These are phyloP conservation scores for Parascotia fuliginaria DNA, from an alignment of 2,888 invertebrate species.

Conservation along the genomic window DNA sequence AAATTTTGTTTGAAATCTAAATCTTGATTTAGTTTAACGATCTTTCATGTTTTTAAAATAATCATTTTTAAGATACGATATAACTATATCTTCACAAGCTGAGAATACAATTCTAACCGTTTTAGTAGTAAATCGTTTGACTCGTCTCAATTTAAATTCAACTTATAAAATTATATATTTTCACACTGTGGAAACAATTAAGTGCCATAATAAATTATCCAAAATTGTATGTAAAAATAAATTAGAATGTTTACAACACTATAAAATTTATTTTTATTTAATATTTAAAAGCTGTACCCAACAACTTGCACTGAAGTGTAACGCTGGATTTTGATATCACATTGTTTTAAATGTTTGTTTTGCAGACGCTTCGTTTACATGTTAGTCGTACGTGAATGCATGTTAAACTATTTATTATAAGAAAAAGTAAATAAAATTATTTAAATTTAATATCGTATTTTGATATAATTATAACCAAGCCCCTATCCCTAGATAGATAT, in stretches of 20 bases:
- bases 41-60: too few species aligned
- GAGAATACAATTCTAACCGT: too few species aligned
- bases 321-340: slow-evolving; percentile 43
- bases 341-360: slow-evolving; percentile 32
- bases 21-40: too few species aligned
- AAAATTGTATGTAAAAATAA: background rate
- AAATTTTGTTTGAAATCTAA: too few species aligned
- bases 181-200: background rate
- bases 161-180: background rate
- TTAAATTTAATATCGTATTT: slow-evolving; percentile 55
- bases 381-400: slow-evolving; percentile 75
- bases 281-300: slow-evolving; percentile 7
- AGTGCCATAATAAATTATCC: background rate
- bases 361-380: slow-evolving; percentile 78
- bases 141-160: too few species aligned
- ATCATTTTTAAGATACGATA: too few species aligned
- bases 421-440: slow-evolving; percentile 78
- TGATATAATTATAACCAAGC: background rate
- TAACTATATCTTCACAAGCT: too few species aligned
- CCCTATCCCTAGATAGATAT: too few species aligned
- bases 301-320: slow-evolving; percentile 26
- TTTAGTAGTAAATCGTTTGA: too few species aligned
- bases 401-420: slow-evolving; percentile 76
- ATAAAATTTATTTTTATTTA: background rate
- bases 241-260: background rate